Evolutionary conservation across 2,797 vertebrate species (phyloP).

Genomic region (Muraenolepis orangiensis): DNA sequence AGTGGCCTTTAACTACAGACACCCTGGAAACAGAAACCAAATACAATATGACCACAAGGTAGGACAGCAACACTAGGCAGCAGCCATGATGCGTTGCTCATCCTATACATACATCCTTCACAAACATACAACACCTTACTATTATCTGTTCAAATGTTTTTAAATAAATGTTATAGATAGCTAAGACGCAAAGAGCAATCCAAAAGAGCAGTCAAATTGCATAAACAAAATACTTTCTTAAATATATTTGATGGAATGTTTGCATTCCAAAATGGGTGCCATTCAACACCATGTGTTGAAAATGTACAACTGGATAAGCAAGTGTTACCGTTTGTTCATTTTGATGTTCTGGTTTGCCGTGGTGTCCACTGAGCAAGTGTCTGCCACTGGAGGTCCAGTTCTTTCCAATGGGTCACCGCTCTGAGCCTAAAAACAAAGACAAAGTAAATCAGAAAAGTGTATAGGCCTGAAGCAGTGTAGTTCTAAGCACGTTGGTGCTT

Average conservation of each 20-base stretch:
- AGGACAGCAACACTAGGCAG: not conserved
- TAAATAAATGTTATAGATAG: not conserved
- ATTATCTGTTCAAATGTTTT: not conserved
- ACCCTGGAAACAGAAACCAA: slow-evolving; percentile 53
- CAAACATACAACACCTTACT: not conserved
- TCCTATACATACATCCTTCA: too few species aligned
- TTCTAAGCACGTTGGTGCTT: not conserved
- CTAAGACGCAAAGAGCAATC: not conserved
- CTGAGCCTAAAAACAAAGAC: slow-evolving; percentile 63
- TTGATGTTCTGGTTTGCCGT: slow-evolving; percentile 73
- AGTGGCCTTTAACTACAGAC: slow-evolving; percentile 77
- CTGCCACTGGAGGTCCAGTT: slow-evolving; percentile 64
- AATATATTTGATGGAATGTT: not conserved
- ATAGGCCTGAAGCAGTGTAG: not conserved
- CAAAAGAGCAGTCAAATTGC: not conserved
- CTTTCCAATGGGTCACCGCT: slow-evolving; percentile 79
- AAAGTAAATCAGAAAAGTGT: not conserved
- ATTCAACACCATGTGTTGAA: not conserved
- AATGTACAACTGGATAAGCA: not conserved
- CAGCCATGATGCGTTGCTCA: not conserved
- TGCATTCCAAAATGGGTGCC: not conserved
- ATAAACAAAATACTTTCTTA: not conserved
- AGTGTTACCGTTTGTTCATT: slow-evolving; percentile 72
- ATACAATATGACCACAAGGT: slow-evolving; percentile 4
- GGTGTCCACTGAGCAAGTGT: slow-evolving; percentile 65